Conservation (phyloP, 2,113 vertebrate species). For the Lamprologus tigripictilis region DNA sequence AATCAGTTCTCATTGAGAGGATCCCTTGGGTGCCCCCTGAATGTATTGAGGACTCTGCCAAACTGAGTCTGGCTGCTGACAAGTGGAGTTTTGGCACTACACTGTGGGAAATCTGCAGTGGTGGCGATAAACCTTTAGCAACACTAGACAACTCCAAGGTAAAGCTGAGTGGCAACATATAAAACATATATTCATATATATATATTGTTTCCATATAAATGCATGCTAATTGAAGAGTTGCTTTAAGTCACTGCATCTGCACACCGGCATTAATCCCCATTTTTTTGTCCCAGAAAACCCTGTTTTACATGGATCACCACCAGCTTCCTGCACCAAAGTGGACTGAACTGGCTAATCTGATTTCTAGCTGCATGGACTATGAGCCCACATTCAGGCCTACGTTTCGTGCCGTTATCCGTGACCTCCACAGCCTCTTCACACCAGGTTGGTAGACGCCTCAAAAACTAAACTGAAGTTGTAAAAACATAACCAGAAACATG, state of each 20-base stretch:
- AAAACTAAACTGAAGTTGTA: not conserved
- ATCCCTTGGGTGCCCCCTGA: constrained; percentile 98
- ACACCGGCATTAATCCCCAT: not conserved
- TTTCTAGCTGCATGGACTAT: constrained; percentile 95
- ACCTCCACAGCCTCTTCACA: constrained; percentile 95
- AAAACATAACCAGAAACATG: not conserved
- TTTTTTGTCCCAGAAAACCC: constrained; percentile 75
- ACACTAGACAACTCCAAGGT: constrained; percentile 86
- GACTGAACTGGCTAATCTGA: constrained; percentile 93
- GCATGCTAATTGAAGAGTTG: not conserved
- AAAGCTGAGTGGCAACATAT: not conserved
- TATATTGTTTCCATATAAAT: not conserved
- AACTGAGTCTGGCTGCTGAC: constrained; percentile 81
- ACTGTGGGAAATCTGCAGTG: constrained; percentile 95
- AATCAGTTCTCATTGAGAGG: constrained; percentile 88
- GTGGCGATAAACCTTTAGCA: constrained; percentile 87
- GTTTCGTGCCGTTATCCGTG: constrained; percentile 90
- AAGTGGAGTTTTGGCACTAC: constrained; percentile 98
- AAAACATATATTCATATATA: not conserved
- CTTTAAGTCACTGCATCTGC: not conserved
- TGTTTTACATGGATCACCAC: constrained; percentile 92
- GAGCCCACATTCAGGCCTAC: constrained; percentile 89
- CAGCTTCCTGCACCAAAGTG: constrained; percentile 94
- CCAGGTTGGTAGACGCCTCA: constrained; percentile 75
- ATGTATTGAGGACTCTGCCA: constrained; percentile 83